phyloP scores from a whole-genome alignment of 2,888 invertebrate species.

The Caenorhabditis afra region DNA sequence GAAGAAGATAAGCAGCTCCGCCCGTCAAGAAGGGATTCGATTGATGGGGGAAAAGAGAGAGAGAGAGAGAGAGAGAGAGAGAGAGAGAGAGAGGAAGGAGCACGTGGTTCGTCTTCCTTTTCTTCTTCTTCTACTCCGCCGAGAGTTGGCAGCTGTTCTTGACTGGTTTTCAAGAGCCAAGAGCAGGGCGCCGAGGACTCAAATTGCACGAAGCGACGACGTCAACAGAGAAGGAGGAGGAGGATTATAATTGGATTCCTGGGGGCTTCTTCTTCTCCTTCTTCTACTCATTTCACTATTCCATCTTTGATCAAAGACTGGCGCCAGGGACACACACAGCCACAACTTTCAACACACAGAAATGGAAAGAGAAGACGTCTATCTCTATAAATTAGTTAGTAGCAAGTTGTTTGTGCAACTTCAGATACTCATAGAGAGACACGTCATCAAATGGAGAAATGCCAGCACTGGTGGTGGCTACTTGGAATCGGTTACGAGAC shows the following conservation, averaged over 20 bases:
- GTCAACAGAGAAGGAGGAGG: too few species aligned
- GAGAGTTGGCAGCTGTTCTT: too few species aligned
- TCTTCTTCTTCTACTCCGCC: too few species aligned
- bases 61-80: not conserved
- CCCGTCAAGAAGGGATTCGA: conserved; percentile 5
- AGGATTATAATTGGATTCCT: too few species aligned
- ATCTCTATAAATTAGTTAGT: conserved; percentile 15
- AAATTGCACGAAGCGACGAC: too few species aligned
- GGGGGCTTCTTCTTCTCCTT: not conserved
- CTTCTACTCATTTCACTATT: too few species aligned
- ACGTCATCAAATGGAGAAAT: conserved; percentile 13
- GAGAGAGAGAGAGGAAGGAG: not conserved
- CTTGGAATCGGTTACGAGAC: too few species aligned
- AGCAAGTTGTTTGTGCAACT: not conserved
- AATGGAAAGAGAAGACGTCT: conserved; percentile 3
- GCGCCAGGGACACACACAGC: too few species aligned
- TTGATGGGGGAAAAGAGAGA: not conserved
- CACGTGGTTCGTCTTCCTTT: not conserved
- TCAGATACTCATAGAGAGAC: too few species aligned
- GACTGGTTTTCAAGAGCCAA: not conserved
- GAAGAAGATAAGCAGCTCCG: conserved; percentile 14
- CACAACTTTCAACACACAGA: not conserved
- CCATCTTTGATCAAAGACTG: too few species aligned
- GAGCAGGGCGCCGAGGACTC: not conserved
- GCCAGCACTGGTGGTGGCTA: too few species aligned